Percentiles rank a stretch among this genome's conserved stretches.
Conservation (phyloP, 2,113 vertebrate species). For the Bos indicus region DNA sequence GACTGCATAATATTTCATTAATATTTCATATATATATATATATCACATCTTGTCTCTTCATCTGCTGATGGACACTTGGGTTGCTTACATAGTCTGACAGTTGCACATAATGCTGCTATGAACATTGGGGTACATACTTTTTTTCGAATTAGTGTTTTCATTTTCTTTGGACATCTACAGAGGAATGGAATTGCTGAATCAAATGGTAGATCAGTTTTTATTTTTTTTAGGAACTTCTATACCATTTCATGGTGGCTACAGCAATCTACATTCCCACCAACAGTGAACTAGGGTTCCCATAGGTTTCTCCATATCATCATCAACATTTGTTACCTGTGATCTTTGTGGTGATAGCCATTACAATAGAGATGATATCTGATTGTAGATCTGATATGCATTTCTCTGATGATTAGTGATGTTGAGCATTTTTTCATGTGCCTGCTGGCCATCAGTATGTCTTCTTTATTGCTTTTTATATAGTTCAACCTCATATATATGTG, state of each 20-base stretch:
- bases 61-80: not conserved
- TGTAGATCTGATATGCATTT: not conserved
- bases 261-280: not conserved
- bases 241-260: not conserved
- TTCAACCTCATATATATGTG: not conserved
- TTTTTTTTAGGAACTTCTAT: not conserved
- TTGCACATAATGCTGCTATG: not conserved
- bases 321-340: not conserved
- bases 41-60: not conserved
- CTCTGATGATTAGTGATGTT: not conserved
- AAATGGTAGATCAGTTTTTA: not conserved
- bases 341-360: not conserved
- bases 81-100: not conserved
- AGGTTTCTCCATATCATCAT: not conserved
- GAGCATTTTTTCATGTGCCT: not conserved
- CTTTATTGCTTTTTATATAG: not conserved
- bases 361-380: not conserved
- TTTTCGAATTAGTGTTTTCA: not conserved
- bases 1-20: not conserved
- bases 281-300: not conserved
- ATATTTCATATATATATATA: not conserved
- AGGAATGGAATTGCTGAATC: not conserved
- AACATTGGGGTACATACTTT: not conserved
- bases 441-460: not conserved
- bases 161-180: accelerated